phyloP scores from a whole-genome alignment of 2,113 vertebrate genomes.

The Diphyllodes magnificus region DNA sequence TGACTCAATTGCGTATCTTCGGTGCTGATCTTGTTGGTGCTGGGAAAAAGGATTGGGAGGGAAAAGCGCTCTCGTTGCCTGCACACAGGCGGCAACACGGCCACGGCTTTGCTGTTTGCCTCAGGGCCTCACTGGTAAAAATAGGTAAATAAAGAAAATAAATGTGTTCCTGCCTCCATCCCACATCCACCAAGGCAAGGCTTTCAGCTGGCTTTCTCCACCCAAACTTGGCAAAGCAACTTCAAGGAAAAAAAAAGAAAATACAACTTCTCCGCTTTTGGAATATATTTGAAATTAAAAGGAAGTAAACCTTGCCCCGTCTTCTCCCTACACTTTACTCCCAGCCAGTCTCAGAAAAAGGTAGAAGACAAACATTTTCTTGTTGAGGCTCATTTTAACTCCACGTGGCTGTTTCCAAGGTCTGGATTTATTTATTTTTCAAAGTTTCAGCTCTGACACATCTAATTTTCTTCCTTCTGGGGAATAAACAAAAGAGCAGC shows the following conservation, averaged over 20 bases:
- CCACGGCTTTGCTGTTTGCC: background rate
- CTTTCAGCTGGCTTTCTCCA: background rate
- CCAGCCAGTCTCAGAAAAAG: background rate
- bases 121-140: background rate
- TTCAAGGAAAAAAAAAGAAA: background rate
- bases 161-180: background rate
- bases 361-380: background rate
- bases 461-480: background rate
- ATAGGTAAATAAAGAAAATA: background rate
- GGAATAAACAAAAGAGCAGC: background rate
- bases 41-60: background rate
- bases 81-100: accelerated
- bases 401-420: background rate
- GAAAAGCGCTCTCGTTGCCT: background rate
- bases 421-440: background rate
- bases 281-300: background rate
- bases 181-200: background rate
- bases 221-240: background rate
- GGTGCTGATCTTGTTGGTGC: background rate
- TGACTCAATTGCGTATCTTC: background rate
- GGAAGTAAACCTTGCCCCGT: background rate
- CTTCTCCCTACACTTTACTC: background rate
- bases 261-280: accelerated
- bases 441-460: background rate
- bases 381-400: background rate